phyloP scores from a whole-genome alignment of 2,797 vertebrate genomes.

The Sebastes oblongus region DNA sequence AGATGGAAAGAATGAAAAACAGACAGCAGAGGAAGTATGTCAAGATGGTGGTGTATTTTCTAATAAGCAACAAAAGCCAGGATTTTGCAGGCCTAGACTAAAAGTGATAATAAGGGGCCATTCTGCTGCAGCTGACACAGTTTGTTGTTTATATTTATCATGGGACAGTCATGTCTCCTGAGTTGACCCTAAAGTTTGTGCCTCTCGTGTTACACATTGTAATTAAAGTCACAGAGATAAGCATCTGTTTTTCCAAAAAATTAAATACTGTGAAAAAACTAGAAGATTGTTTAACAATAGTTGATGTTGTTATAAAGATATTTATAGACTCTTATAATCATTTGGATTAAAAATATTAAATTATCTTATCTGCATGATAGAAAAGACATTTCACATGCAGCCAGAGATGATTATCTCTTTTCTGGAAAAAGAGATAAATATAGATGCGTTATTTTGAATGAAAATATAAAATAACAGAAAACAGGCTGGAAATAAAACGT shows the following conservation, averaged over 20 bases:
- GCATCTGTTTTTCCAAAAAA: neutral
- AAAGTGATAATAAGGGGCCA: neutral
- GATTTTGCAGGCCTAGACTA: neutral
- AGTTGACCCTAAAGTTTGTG: neutral
- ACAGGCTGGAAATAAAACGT: neutral
- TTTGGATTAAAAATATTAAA: neutral
- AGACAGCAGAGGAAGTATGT: slow-evolving; percentile 1
- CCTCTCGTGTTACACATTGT: neutral
- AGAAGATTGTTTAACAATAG: neutral
- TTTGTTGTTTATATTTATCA: slow-evolving; percentile 1
- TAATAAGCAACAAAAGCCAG: neutral
- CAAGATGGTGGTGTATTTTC: neutral
- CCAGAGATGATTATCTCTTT: neutral
- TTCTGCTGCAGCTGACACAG: neutral
- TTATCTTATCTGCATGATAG: neutral
- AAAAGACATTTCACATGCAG: neutral
- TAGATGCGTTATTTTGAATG: neutral
- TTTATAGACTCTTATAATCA: neutral
- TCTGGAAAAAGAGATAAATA: neutral
- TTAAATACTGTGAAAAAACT: neutral
- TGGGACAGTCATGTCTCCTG: neutral
- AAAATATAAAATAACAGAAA: neutral
- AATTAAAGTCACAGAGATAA: neutral
- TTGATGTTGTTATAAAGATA: neutral
- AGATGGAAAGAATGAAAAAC: slow-evolving; percentile 44